These are phyloP conservation scores for Nomada fucata DNA, from an alignment of 2,888 invertebrate species.

Conservation along the genomic window DNA sequence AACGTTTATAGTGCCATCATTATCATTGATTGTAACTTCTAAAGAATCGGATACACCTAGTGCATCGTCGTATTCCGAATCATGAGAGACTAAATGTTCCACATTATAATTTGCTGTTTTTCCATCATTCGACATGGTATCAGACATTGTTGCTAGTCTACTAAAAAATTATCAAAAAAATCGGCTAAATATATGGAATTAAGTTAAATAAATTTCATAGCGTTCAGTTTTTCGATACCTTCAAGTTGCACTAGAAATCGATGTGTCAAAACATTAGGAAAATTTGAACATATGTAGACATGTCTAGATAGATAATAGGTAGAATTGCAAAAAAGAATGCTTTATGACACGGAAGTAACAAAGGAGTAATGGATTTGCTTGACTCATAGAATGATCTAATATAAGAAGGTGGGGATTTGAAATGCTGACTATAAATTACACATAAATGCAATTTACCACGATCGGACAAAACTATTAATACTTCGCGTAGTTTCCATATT, in stretches of 20 bases:
- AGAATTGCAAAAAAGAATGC: not conserved
- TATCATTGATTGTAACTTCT: conserved; percentile 84
- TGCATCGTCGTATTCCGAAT: conserved; percentile 93
- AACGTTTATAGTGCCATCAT: conserved; percentile 76
- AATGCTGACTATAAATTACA: conserved; percentile 7
- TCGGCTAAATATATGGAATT: conserved; percentile 16
- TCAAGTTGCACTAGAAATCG: not conserved
- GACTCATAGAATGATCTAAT: conserved; percentile 41
- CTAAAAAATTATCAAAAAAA: conserved; percentile 3
- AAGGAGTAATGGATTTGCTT: conserved; percentile 41
- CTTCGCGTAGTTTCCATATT: not conserved
- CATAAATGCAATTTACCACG: conserved; percentile 34
- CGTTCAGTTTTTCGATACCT: not conserved
- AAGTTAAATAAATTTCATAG: conserved; percentile 27
- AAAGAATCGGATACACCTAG: conserved; percentile 91
- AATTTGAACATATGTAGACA: no score
- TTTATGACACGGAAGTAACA: conserved; percentile 18
- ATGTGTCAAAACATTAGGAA: not conserved
- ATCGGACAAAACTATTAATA: conserved; percentile 22
- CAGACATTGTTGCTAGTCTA: conserved; percentile 37
- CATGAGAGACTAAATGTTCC: conserved; percentile 79
- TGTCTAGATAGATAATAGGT: no score
- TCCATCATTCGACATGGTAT: conserved; percentile 23
- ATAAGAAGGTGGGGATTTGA: conserved; percentile 5
- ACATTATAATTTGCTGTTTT: conserved; percentile 40